phyloP scores from a whole-genome alignment of 2,888 invertebrate genomes.

The Diarsia brunnea region DNA sequence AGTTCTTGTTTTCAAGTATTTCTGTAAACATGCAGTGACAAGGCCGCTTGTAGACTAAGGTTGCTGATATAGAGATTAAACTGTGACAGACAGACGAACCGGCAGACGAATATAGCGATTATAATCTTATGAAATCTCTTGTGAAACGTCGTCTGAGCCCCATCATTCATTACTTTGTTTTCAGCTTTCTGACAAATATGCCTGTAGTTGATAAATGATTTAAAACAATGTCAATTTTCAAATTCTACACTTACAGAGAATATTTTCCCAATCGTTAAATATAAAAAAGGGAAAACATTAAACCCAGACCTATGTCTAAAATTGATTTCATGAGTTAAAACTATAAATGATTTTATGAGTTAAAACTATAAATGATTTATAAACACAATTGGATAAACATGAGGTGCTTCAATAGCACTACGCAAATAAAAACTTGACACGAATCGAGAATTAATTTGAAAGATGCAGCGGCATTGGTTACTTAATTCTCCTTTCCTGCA shows the following conservation, averaged over 20 bases:
- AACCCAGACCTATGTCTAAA: neutral
- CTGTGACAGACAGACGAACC: slow-evolving; percentile 62
- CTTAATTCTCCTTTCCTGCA: neutral
- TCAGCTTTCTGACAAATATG: neutral
- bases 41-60: slow-evolving; percentile 40
- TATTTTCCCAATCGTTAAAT: neutral
- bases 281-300: neutral
- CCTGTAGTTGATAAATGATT: too few species aligned
- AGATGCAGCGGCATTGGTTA: neutral
- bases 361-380: neutral
- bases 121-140: slow-evolving; percentile 46
- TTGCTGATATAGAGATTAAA: slow-evolving; percentile 59
- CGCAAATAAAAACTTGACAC: neutral
- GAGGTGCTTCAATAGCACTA: neutral
- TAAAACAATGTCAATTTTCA: neutral
- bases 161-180: slow-evolving; percentile 31
- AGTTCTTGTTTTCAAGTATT: slow-evolving; percentile 22
- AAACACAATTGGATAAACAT: neutral
- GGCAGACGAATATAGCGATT: slow-evolving; percentile 59
- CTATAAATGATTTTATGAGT: too few species aligned
- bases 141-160: slow-evolving; percentile 23
- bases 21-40: slow-evolving; percentile 33
- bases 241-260: neutral
- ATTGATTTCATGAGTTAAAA: neutral
- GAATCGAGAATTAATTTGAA: neutral